Conservation (phyloP, 2,888 invertebrate species). For the Emmelina monodactyla region DNA sequence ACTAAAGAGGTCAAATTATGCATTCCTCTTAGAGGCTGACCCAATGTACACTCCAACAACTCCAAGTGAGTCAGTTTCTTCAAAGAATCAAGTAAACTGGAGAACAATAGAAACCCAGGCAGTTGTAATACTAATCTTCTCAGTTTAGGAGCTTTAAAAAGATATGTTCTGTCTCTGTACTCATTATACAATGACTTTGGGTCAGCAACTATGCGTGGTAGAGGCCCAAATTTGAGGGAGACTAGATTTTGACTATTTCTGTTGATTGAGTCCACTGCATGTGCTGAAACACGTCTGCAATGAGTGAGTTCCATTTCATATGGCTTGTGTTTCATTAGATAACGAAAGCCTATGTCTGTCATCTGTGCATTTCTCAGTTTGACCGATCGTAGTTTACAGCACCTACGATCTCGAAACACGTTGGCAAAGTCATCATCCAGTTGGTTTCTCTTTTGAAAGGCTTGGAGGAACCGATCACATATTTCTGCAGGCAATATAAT, state of each 20-base stretch:
- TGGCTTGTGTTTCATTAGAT: conserved; percentile 76
- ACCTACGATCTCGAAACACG: conserved; percentile 72
- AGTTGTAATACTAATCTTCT: conserved; percentile 66
- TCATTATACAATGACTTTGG: conserved; percentile 28
- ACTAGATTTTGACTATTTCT: conserved; percentile 72
- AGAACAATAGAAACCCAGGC: conserved; percentile 47
- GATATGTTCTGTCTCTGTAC: conserved; percentile 47
- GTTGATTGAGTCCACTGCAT: conserved; percentile 73
- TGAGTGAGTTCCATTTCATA: conserved; percentile 78
- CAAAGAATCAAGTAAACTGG: conserved; percentile 67
- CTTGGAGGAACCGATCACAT: conserved; percentile 72
- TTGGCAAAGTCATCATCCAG: conserved; percentile 74
- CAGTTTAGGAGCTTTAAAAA: conserved; percentile 68
- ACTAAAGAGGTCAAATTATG: conserved; percentile 76
- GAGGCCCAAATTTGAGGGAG: conserved; percentile 75
- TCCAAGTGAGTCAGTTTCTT: conserved; percentile 73
- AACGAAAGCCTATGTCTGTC: conserved; percentile 74
- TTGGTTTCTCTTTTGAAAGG: conserved; percentile 60
- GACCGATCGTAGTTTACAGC: conserved; percentile 74
- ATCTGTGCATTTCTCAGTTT: conserved; percentile 75
- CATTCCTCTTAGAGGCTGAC: conserved; percentile 70
- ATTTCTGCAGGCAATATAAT: conserved; percentile 74
- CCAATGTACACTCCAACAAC: conserved; percentile 71
- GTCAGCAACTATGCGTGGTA: conserved; percentile 68
- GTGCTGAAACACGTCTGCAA: conserved; percentile 72